Percentiles rank a stretch among this genome's conserved stretches.
phyloP scores from a whole-genome alignment of 92 coral and sea anemone genomes.

The Phenganax subtilis region DNA sequence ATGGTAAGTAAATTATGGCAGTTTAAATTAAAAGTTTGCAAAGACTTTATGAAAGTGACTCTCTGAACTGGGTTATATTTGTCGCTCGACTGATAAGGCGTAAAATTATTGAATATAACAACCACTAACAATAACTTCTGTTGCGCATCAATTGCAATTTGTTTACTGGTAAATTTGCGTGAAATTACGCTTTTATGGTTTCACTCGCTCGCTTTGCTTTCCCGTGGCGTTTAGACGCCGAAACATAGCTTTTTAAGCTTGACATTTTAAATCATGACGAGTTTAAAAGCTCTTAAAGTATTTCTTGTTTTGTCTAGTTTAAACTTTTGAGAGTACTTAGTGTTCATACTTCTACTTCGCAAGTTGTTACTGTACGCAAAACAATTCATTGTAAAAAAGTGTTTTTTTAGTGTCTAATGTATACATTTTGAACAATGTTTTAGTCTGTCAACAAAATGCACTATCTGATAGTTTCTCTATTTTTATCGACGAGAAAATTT shows the following conservation, averaged over 20 bases:
- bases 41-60: too few relatives aligned
- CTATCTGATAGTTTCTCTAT: too few relatives aligned
- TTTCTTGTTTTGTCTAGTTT: neutral
- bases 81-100: neutral
- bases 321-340: too few relatives aligned
- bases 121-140: neutral
- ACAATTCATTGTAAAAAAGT: too few relatives aligned
- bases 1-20: too few relatives aligned
- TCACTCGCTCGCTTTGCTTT: neutral
- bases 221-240: neutral
- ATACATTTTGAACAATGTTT: too few relatives aligned
- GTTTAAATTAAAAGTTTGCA: too few relatives aligned
- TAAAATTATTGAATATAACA: constrained; percentile 14
- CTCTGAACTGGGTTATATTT: neutral
- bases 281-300: neutral
- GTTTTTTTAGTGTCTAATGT: too few relatives aligned
- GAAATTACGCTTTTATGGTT: constrained; percentile 17
- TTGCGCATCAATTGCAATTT: neutral
- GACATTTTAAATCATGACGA: neutral
- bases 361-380: too few relatives aligned
- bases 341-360: too few relatives aligned
- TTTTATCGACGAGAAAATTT: too few relatives aligned
- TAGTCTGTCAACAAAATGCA: too few relatives aligned
- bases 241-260: neutral
- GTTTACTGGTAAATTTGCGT: neutral